These are phyloP conservation scores for Crotalus viridis DNA, from an alignment of 2,113 vertebrate species.

Conservation along the genomic window DNA sequence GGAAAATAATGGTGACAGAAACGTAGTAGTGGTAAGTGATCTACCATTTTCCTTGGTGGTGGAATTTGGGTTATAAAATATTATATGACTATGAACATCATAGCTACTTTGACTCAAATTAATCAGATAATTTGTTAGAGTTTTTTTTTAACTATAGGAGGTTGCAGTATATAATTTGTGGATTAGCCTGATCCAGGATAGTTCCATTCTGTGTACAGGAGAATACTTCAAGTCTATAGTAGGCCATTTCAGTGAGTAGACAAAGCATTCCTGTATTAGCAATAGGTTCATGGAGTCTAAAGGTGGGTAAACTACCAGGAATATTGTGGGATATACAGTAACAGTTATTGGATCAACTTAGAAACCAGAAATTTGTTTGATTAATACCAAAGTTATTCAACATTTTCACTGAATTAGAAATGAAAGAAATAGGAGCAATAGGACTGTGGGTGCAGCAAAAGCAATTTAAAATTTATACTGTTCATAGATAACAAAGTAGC, in stretches of 20 bases:
- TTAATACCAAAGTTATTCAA: background rate
- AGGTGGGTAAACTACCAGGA: background rate
- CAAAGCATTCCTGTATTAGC: background rate
- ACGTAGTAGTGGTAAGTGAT: background rate
- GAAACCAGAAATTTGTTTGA: background rate
- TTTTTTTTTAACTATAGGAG: background rate
- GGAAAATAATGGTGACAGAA: background rate
- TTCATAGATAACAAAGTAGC: background rate
- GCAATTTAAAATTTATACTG: background rate
- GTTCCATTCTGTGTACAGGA: background rate
- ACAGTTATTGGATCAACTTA: background rate
- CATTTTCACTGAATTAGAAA: background rate
- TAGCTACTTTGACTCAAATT: background rate
- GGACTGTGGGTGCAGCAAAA: background rate
- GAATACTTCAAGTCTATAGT: background rate
- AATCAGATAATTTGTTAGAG: background rate
- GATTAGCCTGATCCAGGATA: background rate
- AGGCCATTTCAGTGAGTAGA: background rate
- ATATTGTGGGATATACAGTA: background rate
- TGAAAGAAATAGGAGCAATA: background rate
- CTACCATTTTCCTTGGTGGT: background rate
- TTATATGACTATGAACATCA: background rate
- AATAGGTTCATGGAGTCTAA: background rate
- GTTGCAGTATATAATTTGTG: background rate
- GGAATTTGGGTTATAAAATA: background rate